A percentile compares a stretch with the other conserved stretches of the same genome.
Conservation (phyloP, 2,113 vertebrate species). For the Hippocampus guttulatus region DNA sequence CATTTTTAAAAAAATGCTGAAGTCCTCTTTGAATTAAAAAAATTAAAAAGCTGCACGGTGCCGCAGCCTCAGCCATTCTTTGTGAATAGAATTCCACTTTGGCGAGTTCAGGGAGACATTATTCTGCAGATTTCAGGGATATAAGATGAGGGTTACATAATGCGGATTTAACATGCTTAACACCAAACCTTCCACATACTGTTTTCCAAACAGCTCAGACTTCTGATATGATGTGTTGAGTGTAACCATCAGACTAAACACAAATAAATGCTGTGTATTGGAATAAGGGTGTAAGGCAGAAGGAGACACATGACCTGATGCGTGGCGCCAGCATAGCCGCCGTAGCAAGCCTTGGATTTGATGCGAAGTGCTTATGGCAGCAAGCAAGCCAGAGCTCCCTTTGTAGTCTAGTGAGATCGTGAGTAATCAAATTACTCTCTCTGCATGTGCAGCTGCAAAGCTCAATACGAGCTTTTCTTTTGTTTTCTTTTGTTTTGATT, state of each 20-base stretch:
- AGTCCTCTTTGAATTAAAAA: no score
- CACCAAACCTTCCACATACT: slow-evolving; percentile 29
- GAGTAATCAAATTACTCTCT: slow-evolving; percentile 51
- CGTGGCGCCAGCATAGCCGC: slow-evolving; percentile 23
- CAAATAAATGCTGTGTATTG: slow-evolving; percentile 14
- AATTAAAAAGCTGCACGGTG: slow-evolving; percentile 17
- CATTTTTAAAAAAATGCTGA: not conserved
- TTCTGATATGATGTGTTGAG: slow-evolving; percentile 6
- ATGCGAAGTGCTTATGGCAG: slow-evolving; percentile 39
- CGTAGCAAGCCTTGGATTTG: slow-evolving; percentile 34
- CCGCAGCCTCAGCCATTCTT: slow-evolving; percentile 21
- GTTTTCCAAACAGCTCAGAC: slow-evolving; percentile 13
- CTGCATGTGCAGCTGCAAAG: slow-evolving; percentile 25
- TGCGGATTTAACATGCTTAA: slow-evolving; percentile 33
- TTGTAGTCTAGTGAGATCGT: slow-evolving; percentile 27
- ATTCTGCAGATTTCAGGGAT: slow-evolving; percentile 32
- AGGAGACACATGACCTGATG: slow-evolving; percentile 21
- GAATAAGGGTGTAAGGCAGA: slow-evolving; percentile 20
- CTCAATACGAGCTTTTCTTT: slow-evolving; percentile 21
- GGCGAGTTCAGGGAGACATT: slow-evolving; percentile 1
- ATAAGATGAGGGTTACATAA: slow-evolving; percentile 45
- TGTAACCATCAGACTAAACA: slow-evolving; percentile 20
- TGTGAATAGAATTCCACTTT: slow-evolving; percentile 17
- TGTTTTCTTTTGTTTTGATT: not conserved
- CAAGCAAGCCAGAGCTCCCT: slow-evolving; percentile 19